Conservation (phyloP, 2,888 invertebrate genomes). For the Elmis aenea region DNA sequence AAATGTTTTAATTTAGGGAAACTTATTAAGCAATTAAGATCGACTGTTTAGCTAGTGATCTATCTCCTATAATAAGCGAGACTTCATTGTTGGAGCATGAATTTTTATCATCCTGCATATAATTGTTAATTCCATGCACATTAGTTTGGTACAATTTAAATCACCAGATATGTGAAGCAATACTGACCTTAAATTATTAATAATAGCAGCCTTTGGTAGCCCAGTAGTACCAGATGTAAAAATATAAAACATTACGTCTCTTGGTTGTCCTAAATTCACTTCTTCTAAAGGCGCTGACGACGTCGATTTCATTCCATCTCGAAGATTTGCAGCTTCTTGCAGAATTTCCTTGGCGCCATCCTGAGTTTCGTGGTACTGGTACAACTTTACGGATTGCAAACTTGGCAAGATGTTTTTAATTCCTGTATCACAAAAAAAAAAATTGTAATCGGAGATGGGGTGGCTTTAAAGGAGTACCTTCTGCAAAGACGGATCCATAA, state of each 20-base stretch:
- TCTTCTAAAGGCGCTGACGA: conserved; percentile 1
- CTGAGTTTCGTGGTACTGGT: conserved; percentile 35
- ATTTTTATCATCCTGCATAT: conserved; percentile 1
- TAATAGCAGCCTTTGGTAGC: conserved; percentile 92
- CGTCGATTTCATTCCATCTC: conserved; percentile 21
- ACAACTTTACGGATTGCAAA: conserved; percentile 31
- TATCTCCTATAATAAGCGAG: too few relatives aligned
- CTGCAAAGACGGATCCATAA: conserved; percentile 58
- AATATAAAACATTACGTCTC: conserved; percentile 75
- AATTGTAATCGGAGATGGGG: too few relatives aligned
- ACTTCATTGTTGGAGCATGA: too few relatives aligned
- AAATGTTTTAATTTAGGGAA: too few relatives aligned
- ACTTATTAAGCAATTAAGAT: too few relatives aligned
- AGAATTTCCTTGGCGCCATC: conserved; percentile 8
- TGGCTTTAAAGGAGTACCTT: too few relatives aligned
- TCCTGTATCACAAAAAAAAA: conserved; percentile 5
- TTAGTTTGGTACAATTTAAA: neutral
- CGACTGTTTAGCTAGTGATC: too few relatives aligned
- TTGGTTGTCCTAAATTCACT: neutral
- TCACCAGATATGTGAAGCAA: neutral
- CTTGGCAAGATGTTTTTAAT: conserved; percentile 6
- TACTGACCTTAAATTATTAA: conserved; percentile 74
- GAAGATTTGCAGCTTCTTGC: conserved; percentile 23
- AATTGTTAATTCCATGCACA: neutral
- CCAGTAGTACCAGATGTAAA: conserved; percentile 97